Percentiles rank a stretch among this genome's conserved stretches.
Conservation (phyloP, 2,797 vertebrate species). For the Antennarius maculatus region DNA sequence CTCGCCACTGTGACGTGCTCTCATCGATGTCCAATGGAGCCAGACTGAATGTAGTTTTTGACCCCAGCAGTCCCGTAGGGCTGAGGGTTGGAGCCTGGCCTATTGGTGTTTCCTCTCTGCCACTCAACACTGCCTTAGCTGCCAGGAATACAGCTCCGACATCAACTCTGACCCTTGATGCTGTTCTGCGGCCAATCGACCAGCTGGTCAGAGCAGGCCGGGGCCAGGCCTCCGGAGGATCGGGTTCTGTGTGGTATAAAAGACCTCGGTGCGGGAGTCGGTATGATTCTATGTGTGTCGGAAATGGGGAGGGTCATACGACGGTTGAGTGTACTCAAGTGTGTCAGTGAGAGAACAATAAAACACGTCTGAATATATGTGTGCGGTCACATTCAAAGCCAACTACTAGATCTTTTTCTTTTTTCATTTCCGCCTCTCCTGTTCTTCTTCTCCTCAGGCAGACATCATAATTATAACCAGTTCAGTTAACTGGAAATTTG, state of each 20-base stretch:
- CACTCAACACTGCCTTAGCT: constrained; percentile 50
- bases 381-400: constrained; percentile 34
- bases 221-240: constrained; percentile 44
- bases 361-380: constrained; percentile 37
- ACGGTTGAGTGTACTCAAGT: constrained; percentile 6
- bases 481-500: constrained; percentile 68
- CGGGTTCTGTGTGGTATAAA: constrained; percentile 55
- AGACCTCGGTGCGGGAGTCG: constrained; percentile 25
- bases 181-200: constrained; percentile 19
- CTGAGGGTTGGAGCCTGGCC: constrained; percentile 42
- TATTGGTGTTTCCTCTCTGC: constrained; percentile 56
- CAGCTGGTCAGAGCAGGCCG: not conserved
- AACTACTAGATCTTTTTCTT: constrained; percentile 36
- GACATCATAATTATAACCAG: constrained; percentile 63
- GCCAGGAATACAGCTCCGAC: constrained; percentile 58
- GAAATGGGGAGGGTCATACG: not conserved
- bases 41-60: constrained; percentile 61
- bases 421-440: constrained; percentile 24
- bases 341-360: constrained; percentile 32
- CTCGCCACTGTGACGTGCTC: constrained; percentile 1
- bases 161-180: constrained; percentile 52
- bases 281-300: not conserved
- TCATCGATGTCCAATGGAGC: constrained; percentile 68
- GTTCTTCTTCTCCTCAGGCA: constrained; percentile 49
- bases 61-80: constrained; percentile 53